A percentile compares a stretch with the other conserved stretches of the same genome.
Evolutionary conservation across 2,113 vertebrate genomes (phyloP).

Genomic region (Tauraco erythrolophus): DNA sequence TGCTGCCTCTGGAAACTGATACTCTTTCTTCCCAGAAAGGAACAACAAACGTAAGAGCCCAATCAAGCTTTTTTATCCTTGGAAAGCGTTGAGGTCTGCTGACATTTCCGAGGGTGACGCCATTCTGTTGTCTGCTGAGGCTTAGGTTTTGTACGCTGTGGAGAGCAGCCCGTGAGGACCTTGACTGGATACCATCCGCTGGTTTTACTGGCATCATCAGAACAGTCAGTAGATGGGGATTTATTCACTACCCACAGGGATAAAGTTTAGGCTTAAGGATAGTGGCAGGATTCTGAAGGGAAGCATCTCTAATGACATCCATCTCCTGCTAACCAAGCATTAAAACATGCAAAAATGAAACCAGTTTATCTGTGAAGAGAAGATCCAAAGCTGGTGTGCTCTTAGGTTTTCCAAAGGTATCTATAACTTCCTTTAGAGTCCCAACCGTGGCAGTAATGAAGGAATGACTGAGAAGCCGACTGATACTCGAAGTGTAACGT

Average conservation of each 20-base stretch:
- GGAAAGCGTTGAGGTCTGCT: not conserved
- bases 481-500: not conserved
- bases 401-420: not conserved
- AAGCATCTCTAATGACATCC: not conserved
- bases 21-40: not conserved
- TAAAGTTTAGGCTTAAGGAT: not conserved
- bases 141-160: accelerated
- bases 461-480: not conserved
- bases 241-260: not conserved
- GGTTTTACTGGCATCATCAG: not conserved
- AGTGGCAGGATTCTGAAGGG: not conserved
- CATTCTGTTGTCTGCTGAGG: accelerated
- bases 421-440: not conserved
- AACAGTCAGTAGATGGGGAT: not conserved
- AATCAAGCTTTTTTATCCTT: not conserved
- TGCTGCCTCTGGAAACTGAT: not conserved
- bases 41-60: not conserved
- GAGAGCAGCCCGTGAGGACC: not conserved
- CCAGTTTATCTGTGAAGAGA: not conserved
- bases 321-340: not conserved
- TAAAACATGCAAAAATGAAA: not conserved
- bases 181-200: accelerated
- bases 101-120: not conserved
- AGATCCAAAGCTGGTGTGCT: not conserved
- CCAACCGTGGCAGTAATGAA: not conserved